Evolutionary conservation across 2,888 invertebrate genomes (phyloP).

Genomic region (Lasioglossum figueresi): DNA sequence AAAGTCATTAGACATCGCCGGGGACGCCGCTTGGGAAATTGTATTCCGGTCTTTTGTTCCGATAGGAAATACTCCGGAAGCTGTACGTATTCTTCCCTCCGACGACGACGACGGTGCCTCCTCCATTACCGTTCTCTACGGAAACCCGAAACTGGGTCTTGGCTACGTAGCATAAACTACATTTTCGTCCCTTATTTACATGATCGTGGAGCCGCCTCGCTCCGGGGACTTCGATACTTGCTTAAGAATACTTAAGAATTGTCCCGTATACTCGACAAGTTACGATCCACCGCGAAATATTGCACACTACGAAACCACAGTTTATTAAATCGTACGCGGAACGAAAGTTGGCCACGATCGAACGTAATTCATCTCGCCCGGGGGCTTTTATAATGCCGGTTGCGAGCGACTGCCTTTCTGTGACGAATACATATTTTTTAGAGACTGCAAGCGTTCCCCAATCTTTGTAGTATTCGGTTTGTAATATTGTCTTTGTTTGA

Average conservation of each 20-base stretch:
- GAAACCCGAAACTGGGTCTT: slow-evolving; percentile 57
- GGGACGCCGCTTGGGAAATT: slow-evolving; percentile 44
- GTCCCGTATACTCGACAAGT: slow-evolving; percentile 15
- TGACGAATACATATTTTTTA: background rate
- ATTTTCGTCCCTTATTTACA: slow-evolving; percentile 60
- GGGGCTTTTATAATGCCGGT: background rate
- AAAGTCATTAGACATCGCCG: slow-evolving; percentile 45
- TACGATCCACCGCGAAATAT: background rate
- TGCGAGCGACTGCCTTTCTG: background rate
- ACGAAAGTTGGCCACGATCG: background rate
- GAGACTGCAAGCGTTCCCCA: background rate
- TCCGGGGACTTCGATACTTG: slow-evolving; percentile 11
- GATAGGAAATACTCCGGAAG: slow-evolving; percentile 59
- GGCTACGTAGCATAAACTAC: slow-evolving; percentile 56
- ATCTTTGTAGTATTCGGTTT: background rate
- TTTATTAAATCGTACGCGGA: background rate
- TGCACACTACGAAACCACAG: background rate
- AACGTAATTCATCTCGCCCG: background rate
- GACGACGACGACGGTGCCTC: background rate
- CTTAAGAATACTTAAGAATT: slow-evolving; percentile 14
- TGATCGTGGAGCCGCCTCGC: slow-evolving; percentile 32
- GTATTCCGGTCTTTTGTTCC: slow-evolving; percentile 60
- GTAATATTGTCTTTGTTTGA: too few species aligned
- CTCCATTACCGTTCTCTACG: slow-evolving; percentile 52
- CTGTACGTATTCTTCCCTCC: slow-evolving; percentile 40